Evolutionary conservation across 30 jellyfish, hydroid and myxozoan species (phyloP).

Genomic region (Clytia hemisphaerica): DNA sequence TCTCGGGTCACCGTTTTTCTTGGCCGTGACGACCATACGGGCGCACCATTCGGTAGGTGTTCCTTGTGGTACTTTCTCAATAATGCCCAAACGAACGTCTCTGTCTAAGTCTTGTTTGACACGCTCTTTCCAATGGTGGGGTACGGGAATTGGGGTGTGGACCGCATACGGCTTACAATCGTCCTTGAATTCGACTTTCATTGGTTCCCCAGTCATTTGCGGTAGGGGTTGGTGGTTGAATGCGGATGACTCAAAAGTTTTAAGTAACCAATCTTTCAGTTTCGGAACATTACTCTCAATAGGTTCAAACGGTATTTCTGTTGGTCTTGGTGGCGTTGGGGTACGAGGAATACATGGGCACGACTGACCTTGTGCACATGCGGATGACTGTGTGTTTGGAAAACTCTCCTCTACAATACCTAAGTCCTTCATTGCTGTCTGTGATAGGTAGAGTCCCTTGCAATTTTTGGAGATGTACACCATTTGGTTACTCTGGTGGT

Average conservation of each 20-base stretch:
- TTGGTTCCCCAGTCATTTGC: neutral
- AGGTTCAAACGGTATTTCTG: neutral
- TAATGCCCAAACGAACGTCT: neutral
- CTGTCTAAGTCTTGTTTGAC: neutral
- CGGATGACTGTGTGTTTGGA: conserved; percentile 7
- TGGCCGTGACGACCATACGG: conserved; percentile 46
- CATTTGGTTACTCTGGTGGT: neutral
- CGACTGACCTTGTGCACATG: neutral
- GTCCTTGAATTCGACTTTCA: neutral
- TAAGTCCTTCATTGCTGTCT: conserved; percentile 20
- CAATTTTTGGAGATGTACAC: conserved; percentile 20
- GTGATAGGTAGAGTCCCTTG: conserved; percentile 16
- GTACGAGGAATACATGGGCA: neutral
- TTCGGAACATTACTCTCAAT: neutral
- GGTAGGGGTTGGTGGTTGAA: conserved; percentile 18
- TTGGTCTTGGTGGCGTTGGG: neutral
- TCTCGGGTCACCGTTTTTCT: conserved; percentile 22
- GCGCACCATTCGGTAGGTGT: conserved; percentile 34
- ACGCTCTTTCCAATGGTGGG: neutral
- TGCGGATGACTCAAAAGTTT: neutral
- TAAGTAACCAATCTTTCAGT: neutral
- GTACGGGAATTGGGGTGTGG: too few relatives aligned
- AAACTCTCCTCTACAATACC: neutral
- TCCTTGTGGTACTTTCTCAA: conserved; percentile 8
- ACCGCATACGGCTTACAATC: too few relatives aligned